Evolutionary conservation across 2,797 vertebrate species (phyloP).

Genomic region (Pangasius sanitwongsei): DNA sequence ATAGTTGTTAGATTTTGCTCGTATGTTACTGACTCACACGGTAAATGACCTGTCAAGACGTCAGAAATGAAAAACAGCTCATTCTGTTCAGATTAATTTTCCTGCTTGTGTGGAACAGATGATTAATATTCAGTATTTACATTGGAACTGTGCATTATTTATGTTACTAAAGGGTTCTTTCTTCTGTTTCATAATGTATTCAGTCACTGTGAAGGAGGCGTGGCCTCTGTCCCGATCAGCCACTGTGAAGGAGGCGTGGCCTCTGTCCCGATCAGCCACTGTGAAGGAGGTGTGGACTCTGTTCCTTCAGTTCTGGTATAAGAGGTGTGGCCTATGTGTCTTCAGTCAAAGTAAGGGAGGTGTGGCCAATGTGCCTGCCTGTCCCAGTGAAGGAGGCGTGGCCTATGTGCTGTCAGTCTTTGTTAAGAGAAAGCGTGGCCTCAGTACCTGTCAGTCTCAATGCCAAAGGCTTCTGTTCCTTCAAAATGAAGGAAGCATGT

Average conservation of each 20-base stretch:
- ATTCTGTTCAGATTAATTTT: background rate
- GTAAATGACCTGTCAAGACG: slow-evolving; percentile 6
- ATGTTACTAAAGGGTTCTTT: background rate
- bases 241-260: background rate
- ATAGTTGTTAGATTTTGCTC: background rate
- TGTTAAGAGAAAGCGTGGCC: background rate
- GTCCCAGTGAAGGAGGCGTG: background rate
- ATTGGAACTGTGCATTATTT: background rate
- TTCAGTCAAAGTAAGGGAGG: background rate
- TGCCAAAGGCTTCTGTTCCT: background rate
- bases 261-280: background rate
- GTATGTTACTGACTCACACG: slow-evolving; percentile 6
- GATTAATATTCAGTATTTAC: background rate
- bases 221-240: background rate
- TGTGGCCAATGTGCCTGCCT: background rate
- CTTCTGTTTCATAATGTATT: background rate
- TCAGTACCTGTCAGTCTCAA: background rate
- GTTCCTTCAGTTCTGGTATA: background rate
- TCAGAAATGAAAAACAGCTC: background rate
- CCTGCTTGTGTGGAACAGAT: background rate
- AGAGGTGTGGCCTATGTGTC: background rate
- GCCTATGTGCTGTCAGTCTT: background rate
- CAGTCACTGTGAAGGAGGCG: background rate
- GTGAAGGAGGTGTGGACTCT: background rate
- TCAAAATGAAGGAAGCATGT: background rate